These are phyloP conservation scores for Pelagia noctiluca DNA, from an alignment of 30 jellyfish, hydroid and myxozoan species.

Conservation along the genomic window DNA sequence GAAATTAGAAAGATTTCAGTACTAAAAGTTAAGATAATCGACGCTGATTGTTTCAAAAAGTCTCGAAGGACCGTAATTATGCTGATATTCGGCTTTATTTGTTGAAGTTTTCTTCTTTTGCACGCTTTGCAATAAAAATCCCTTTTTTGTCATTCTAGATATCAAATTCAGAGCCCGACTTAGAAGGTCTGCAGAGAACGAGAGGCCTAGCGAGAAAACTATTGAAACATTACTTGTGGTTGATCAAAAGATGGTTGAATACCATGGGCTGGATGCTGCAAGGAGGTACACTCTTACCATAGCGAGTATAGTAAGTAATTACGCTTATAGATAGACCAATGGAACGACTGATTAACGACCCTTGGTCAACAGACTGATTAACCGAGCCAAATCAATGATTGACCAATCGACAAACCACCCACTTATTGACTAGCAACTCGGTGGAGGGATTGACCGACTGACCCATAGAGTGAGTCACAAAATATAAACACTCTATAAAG, in stretches of 20 bases:
- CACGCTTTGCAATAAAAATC: too few species aligned
- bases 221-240: conserved; percentile 87
- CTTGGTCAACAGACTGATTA: background rate
- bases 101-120: too few species aligned
- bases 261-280: conserved; percentile 93
- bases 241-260: conserved; percentile 88
- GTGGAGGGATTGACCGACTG: background rate
- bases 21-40: background rate
- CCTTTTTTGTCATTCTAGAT: background rate
- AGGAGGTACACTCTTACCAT: conserved; percentile 79
- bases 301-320: conserved; percentile 77
- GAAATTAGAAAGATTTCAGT: too few species aligned
- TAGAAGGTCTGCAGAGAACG: conserved; percentile 55
- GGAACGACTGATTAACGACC: background rate
- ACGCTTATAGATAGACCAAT: background rate
- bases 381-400: background rate
- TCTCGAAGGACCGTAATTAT: background rate
- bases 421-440: background rate
- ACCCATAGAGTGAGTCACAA: background rate
- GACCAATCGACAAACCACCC: background rate
- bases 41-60: too few species aligned
- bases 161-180: conserved; percentile 29
- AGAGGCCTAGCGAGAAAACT: conserved; percentile 73
- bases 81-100: background rate
- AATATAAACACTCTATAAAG: background rate